Evolutionary conservation across 2,888 invertebrate genomes (phyloP).

Genomic region (Drosophila acutilabella): DNA sequence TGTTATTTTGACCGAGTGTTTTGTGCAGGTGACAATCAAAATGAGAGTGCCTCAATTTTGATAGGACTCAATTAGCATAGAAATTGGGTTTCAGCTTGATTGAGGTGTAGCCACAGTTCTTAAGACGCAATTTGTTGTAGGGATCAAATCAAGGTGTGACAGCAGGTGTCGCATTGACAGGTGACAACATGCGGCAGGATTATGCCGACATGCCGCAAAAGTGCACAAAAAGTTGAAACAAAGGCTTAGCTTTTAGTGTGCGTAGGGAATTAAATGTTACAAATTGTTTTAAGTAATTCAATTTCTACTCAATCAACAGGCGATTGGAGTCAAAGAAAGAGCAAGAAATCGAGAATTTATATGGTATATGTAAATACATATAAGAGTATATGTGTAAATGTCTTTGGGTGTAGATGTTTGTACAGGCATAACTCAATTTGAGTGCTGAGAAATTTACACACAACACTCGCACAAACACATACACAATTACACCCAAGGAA

Average conservation of each 20-base stretch:
- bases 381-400: not conserved
- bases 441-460: slow-evolving; percentile 46
- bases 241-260: slow-evolving; percentile 22
- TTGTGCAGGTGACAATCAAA: slow-evolving; percentile 30
- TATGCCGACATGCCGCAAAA: slow-evolving; percentile 44
- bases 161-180: slow-evolving; percentile 46
- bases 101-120: slow-evolving; percentile 41
- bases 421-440: slow-evolving; percentile 66
- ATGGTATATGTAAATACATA: no score
- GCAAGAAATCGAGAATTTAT: slow-evolving; percentile 1
- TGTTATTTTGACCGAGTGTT: not conserved
- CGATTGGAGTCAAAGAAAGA: slow-evolving; percentile 36
- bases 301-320: slow-evolving; percentile 64
- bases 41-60: slow-evolving; percentile 12
- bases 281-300: slow-evolving; percentile 74
- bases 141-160: slow-evolving; percentile 11
- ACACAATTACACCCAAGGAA: slow-evolving; percentile 38
- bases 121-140: slow-evolving; percentile 5
- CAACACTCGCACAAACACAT: slow-evolving; percentile 12
- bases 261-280: slow-evolving; percentile 58
- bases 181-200: slow-evolving; percentile 55
- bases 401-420: slow-evolving; percentile 25
- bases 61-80: slow-evolving; percentile 76
- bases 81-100: slow-evolving; percentile 72
- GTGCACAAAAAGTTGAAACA: slow-evolving; percentile 10